Evolutionary conservation across 2,797 vertebrate genomes (phyloP), one percentile per base, ranked within the genome.

Genomic region (Peromyscus melanophrys): DNA sequence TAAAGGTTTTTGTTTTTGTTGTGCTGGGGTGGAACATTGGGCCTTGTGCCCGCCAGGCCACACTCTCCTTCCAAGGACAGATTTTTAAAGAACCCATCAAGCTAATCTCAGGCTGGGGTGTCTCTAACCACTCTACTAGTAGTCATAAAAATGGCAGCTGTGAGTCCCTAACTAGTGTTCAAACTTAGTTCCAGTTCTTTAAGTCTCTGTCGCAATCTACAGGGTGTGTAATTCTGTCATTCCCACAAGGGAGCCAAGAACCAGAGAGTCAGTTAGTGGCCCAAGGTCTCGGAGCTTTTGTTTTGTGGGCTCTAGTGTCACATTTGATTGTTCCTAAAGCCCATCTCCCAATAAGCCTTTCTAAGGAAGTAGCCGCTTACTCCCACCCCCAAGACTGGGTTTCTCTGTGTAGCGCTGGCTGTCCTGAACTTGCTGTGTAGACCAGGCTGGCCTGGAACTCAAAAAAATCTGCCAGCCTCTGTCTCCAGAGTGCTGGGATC

Each of bases 201-300:
- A 84, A 76, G 61, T 90, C 61, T 97, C 95, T 90, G 59, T 7
- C 63, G 25, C 59, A 67, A 29, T 80, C 46, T 91, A 17, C 49
- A 57, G 90, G 61, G 77, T 95, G 52, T 81, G 37, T 78, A 69
- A 76, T 97, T 69, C 37, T 90, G 71, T 78, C 40, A 95, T 92
- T 90, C 37, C 31, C 43, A 49, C 4, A 59, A 61, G 19, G 55
- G 67, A 65, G 55, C 88, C 81, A 55, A 96, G 89, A 78, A 52
- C 86, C 67, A 90, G 67, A 83, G 29, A 29, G 27, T 61, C 6
- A 96, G 31, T 96, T 69, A 57, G 21, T 89, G 88, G 23, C 67
- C 43, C 78, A 31, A 80, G 49, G 40, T 91, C 89, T 75, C 25
- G 37, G 5, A 91, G 67, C 91, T 59, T 59, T n/a, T 49, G 69